Evolutionary conservation across 2,888 invertebrate genomes (phyloP), one percentile per base, ranked within the genome.

Genomic region (Choreutis nemorana): DNA sequence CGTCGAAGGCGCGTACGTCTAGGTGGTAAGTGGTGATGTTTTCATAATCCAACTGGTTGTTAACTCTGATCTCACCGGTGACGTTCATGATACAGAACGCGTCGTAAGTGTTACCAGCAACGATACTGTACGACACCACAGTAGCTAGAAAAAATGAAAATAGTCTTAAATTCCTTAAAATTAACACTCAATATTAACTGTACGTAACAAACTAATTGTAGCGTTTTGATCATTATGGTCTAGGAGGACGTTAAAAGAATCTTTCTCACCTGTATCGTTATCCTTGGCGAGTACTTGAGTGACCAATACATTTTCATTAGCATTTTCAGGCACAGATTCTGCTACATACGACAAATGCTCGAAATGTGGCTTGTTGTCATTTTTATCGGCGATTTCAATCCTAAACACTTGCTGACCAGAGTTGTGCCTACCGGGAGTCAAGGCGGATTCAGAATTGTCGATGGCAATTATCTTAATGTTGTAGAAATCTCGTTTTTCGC

Each of bases 331-430:
- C 40, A 92, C 84, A 28, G 87, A 84, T 43, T 87, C 86, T 0
- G 90, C 89, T 10, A 86, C 79, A 56, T 91, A 92, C 4, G 84
- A 80, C 1, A 81, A 66, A 51, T 89, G 83, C n/a, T 87, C 87
- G 58, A 98, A 98, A 45, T 85, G 85, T 0, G 98, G 98, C 11
- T 87, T 84, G 63, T 98, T 97, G 64, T 98, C 98, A 62, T 98
- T 98, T 56, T 92, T 92, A 68, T 98, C 98, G 12, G 92, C 94
- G 23, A 98, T 95, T 53, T 89, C 89, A 47, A 97, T 94, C 42
- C 89, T 84, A 55, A 96, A 93, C 29, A 89, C 89, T 65, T 93
- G 92, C 44, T 88, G 85, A 2, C 84, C 86, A 57, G 73, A 83
- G 62, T 94, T 94, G 29, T 87, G 92, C 48, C 87, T 75, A 1